phyloP scores from a whole-genome alignment of 30 jellyfish, hydroid and myxozoan genomes.

The Hydractinia echinata region DNA sequence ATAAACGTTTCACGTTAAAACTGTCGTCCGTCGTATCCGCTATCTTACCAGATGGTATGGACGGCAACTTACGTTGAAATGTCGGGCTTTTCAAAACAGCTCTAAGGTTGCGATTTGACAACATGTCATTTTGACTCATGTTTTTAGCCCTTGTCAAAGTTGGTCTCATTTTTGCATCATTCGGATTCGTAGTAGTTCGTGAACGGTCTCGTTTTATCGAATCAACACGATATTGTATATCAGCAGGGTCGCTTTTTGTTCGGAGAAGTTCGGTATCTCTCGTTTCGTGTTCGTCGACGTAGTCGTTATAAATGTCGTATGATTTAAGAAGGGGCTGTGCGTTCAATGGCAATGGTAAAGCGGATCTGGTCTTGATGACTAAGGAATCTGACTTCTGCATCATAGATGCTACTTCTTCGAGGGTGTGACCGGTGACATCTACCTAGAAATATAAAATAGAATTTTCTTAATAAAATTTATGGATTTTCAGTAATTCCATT shows the following conservation, averaged over 20 bases:
- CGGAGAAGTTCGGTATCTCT: neutral
- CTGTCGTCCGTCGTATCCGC: neutral
- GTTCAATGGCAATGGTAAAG: constrained; percentile 50
- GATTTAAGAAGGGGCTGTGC: constrained; percentile 12
- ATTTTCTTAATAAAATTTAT: neutral
- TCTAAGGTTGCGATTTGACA: neutral
- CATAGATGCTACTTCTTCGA: constrained; percentile 83
- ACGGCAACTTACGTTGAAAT: neutral
- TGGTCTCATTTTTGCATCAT: neutral
- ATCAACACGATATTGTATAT: neutral
- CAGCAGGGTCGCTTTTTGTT: constrained; percentile 1
- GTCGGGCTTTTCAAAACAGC: constrained; percentile 6
- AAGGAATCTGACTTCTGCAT: constrained; percentile 78
- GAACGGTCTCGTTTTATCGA: neutral
- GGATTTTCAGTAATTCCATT: no score
- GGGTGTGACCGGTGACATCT: constrained; percentile 52
- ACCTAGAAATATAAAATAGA: constrained; percentile 21
- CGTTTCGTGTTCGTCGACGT: neutral
- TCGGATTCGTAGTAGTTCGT: constrained; percentile 17
- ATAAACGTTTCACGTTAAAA: neutral
- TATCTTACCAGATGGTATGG: neutral
- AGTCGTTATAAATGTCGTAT: neutral
- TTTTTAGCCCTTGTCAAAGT: neutral
- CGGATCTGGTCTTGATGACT: constrained; percentile 66
- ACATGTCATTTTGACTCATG: constrained; percentile 7